Evolutionary conservation across 2,888 invertebrate species (phyloP).

Genomic region (Celastrina argiolus): DNA sequence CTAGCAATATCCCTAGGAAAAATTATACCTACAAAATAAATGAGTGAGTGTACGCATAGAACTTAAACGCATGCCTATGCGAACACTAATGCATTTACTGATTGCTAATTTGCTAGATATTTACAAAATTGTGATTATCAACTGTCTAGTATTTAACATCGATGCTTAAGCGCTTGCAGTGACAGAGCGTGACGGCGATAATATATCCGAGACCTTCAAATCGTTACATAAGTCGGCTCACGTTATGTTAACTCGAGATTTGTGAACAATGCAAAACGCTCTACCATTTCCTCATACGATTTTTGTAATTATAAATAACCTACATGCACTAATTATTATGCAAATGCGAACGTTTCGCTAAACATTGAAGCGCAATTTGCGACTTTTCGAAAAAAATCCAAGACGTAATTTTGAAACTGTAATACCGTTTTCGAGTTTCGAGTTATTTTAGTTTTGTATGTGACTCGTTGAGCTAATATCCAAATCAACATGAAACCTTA

Average conservation of each 20-base stretch:
- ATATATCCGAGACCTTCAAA: conserved; percentile 11
- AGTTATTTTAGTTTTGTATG: too few species aligned
- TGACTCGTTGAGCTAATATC: too few species aligned
- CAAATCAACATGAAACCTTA: too few species aligned
- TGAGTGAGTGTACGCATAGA: too few species aligned
- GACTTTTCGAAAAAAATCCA: not conserved
- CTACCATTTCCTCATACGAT: not conserved
- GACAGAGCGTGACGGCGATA: conserved; percentile 10
- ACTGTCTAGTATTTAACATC: not conserved
- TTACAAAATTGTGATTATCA: too few species aligned
- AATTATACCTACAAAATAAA: too few species aligned
- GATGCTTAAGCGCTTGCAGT: not conserved
- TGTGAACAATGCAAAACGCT: conserved; percentile 12
- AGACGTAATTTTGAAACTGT: too few species aligned
- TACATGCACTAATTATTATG: not conserved
- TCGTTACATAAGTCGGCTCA: not conserved
- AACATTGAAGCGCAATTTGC: not conserved
- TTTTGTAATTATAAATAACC: not conserved
- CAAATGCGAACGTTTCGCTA: not conserved
- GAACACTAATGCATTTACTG: too few species aligned
- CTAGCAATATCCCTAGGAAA: too few species aligned
- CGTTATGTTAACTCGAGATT: not conserved
- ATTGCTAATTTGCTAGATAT: too few species aligned
- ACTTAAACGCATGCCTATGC: too few species aligned
- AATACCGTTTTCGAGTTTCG: too few species aligned